phyloP scores from a whole-genome alignment of 2,113 vertebrate genomes.

The Trochalopteron elliotii region DNA sequence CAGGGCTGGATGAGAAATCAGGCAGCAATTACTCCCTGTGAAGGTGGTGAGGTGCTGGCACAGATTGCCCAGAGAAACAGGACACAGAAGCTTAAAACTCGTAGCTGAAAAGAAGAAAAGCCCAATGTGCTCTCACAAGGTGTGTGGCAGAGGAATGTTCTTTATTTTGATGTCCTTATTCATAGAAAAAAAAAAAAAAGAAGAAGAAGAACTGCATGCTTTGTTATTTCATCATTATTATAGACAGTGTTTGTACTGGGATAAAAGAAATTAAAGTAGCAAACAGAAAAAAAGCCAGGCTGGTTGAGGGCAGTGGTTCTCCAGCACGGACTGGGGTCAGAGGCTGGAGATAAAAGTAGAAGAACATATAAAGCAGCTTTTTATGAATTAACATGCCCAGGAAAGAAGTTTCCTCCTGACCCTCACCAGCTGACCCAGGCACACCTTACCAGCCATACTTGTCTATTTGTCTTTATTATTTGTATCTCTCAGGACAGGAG shows the following conservation, averaged over 20 bases:
- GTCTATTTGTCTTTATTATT: not conserved
- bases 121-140: not conserved
- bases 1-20: not conserved
- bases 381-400: not conserved
- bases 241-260: not conserved
- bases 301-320: not conserved
- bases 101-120: not conserved
- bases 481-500: not conserved
- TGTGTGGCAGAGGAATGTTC: not conserved
- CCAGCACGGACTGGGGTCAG: constrained; percentile 10
- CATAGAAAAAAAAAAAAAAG: not conserved
- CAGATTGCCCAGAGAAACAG: not conserved
- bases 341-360: constrained; percentile 15
- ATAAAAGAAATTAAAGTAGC: constrained; percentile 36
- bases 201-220: not conserved
- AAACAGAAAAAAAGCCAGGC: not conserved
- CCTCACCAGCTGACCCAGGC: constrained; percentile 9
- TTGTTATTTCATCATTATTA: not conserved
- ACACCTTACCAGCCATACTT: not conserved
- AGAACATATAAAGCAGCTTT: not conserved
- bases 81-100: not conserved
- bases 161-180: constrained; percentile 25
- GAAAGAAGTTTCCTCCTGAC: constrained; percentile 15
- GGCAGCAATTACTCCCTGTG: not conserved
- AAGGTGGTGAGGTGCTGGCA: not conserved